Base-by-base conservation (phyloP, 2,888 invertebrate species). In the Litoditis marina region DNA sequence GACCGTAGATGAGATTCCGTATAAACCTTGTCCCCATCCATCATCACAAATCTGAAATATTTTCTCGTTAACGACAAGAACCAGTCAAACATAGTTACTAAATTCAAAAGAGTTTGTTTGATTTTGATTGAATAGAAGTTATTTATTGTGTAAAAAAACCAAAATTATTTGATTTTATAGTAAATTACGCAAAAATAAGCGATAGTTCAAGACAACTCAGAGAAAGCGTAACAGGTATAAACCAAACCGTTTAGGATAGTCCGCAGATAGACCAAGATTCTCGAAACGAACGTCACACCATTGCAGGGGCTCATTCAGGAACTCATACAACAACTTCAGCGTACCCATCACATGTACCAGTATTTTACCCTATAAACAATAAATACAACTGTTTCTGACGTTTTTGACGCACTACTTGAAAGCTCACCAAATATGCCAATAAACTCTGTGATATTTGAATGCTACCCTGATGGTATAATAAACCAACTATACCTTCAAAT, bases 261-360 rank as follows among this genome's bases (percentile, higher is more conserved):
- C 77, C 1, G 80, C 77, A 22, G 79, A 79, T 13, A 81, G 64
- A 13, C 81, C 81, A n/a, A 80, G 65, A 57, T 76, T 76, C 49
- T 84, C 84, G 57, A 83, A 83, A 66, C 85, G 85, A 3, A 85
- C 83, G 77, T 86, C 86, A 76, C 86, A 86, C 74, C 85, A 81
- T 71, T 86, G 85, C 0, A 85, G 73, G 1, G 83, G 83, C 63
- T 84, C 83, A 65, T 82, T 82, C n/a, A 82, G 68, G 63, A 83
- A 83, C 65, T 83, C 83, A 65, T 83, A 78, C 55, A 83, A 71
- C 49, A 83, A 61, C 44, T 83, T 83, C 51, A 82, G 72, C 32
- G 84, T 83, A 13, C 81, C 82, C 71, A 85, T 83, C 50, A 85
- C 74, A 32, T 81, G 78, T 22, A 83, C 77, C 5, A 85, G 66